Conservation (phyloP, 2,797 vertebrate genomes). For the Orientallactaga sibirica region DNA sequence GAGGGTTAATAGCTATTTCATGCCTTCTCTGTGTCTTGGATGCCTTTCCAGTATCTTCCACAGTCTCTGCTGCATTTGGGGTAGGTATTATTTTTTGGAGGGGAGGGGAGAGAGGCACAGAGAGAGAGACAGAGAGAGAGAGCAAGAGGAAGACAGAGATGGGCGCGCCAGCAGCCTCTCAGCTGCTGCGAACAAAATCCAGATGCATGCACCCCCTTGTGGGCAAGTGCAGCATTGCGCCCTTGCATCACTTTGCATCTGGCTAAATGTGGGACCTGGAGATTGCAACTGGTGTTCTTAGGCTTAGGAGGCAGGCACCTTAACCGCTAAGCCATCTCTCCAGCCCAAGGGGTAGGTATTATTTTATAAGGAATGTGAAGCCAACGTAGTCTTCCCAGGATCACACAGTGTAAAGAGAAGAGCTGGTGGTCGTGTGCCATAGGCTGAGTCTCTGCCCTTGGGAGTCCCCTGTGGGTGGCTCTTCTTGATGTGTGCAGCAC, state of each 20-base stretch:
- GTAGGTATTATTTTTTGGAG: not conserved
- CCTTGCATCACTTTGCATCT: no score
- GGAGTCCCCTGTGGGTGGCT: not conserved
- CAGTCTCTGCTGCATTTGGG: not conserved
- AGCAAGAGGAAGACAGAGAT: no score
- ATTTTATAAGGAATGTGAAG: not conserved
- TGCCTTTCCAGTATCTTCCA: not conserved
- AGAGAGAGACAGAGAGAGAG: no score
- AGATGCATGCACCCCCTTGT: no score
- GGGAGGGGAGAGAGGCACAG: no score
- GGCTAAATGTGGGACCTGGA: no score
- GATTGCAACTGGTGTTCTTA: not conserved
- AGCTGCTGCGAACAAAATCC: no score
- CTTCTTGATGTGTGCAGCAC: rapidly evolving
- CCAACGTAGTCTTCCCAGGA: not conserved
- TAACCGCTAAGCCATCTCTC: no score
- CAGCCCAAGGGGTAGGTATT: not conserved
- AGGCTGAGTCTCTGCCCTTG: not conserved
- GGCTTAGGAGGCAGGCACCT: no score
- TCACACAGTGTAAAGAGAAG: not conserved
- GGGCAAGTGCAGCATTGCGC: no score
- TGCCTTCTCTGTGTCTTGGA: not conserved
- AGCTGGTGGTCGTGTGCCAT: rapidly evolving
- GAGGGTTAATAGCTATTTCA: no score
- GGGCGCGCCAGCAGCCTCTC: no score